Percentiles rank a stretch among this genome's conserved stretches.
These are phyloP conservation scores for Macroteleia sp. DNA, from an alignment of 2,888 invertebrate genomes.

Conservation along the genomic window DNA sequence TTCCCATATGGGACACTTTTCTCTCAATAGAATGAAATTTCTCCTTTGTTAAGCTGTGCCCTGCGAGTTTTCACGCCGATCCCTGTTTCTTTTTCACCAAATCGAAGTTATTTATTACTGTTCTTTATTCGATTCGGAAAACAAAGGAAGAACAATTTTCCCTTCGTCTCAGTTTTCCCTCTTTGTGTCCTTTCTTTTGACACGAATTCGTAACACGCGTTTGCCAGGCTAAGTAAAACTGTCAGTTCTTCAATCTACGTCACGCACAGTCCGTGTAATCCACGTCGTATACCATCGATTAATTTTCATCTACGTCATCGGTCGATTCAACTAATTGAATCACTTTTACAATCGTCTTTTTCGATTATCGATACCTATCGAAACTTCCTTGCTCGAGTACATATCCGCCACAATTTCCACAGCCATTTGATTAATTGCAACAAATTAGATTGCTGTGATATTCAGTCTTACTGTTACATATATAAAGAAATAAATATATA, in stretches of 20 bases:
- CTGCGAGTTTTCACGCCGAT: slow-evolving; percentile 17
- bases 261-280: no score
- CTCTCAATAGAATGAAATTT: slow-evolving; percentile 25
- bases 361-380: slow-evolving; percentile 29
- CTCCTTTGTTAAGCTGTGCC: slow-evolving; percentile 28
- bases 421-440: slow-evolving; percentile 37
- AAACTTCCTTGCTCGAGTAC: slow-evolving; percentile 18
- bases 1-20: slow-evolving; percentile 41
- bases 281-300: no score
- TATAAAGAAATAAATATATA: no score
- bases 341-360: slow-evolving; percentile 37
- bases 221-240: not conserved
- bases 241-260: slow-evolving; percentile 4
- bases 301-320: slow-evolving; percentile 24
- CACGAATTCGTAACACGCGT: slow-evolving; percentile 3
- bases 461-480: no score
- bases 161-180: no score
- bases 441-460: slow-evolving; percentile 36
- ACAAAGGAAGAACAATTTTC: slow-evolving; percentile 3
- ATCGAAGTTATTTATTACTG: slow-evolving; percentile 32
- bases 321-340: slow-evolving; percentile 31
- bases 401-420: slow-evolving; percentile 18
- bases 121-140: not conserved
- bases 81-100: slow-evolving; percentile 6
- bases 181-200: not conserved